Base-by-base conservation (phyloP, 1,140 invertebrate genomes). In the Tribolium madens region DNA sequence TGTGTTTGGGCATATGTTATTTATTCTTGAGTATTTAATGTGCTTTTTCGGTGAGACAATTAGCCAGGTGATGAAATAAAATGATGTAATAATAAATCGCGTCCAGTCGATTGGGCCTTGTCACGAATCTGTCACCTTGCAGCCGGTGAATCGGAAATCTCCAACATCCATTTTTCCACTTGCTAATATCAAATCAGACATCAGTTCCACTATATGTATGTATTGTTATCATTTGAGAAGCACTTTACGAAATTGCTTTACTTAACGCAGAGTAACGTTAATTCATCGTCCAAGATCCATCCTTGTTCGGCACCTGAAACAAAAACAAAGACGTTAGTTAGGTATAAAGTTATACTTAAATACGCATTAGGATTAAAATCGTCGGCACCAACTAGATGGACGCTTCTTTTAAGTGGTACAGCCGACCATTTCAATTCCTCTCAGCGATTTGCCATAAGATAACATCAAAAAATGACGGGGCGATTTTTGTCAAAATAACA, bases 301-400 rank as follows among this genome's bases (percentile, higher is more conserved):
- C 21, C 31, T 36, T 68, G 7, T 33, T 73, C 71, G 48, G 73
- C 57, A 77, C 69, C 75, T 77, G 79, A 48, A 80, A 76, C 77
- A 79, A 68, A 80, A 73, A 71, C 68, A 80, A 75, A 78, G 47
- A 80, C 12, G 48, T 71, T 75, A 74, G 57, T 31, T 69, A n/a
- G n/a, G n/a, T n/a, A 26, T 73, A 69, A 76, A 75, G 70, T 77
- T 60, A 76, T 76, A 80, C 76, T 80, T 80, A 78, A 80, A 80
- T 80, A 80, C 46, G 57, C 76, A 80, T 80, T 78, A 80, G 79
- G 57, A 72, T 78, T 78, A 77, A 74, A 60, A 72, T 76, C 36
- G 33, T 42, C 50, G 75, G 50, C 73, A 75, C 75, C 60, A 70
- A 57, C 69, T 52, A 64, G 74, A 68, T 75, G 73, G 74, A 69